Evolutionary conservation across 2,888 invertebrate species (phyloP), one percentile per base, ranked within the genome.

Genomic region (Mimas tiliae): DNA sequence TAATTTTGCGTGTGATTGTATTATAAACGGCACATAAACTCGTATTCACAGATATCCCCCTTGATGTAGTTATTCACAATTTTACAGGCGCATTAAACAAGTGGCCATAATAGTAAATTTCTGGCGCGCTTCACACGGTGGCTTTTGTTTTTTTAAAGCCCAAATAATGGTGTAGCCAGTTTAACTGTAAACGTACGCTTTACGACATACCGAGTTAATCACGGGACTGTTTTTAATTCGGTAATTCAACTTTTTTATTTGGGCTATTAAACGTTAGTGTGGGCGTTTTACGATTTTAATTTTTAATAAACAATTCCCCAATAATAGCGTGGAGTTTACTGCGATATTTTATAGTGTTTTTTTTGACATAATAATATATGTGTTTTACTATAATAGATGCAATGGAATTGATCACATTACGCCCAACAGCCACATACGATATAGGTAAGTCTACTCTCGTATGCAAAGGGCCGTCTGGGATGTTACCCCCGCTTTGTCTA

Each of bases 91-190:
- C 71, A 71, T 76, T 70, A 70, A 73, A 74, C 73, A 77, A 74
- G 74, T 72, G 68, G 72, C 73, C 72, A 78, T 76, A 70, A 74
- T 76, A 73, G 75, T 79, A 77, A 80, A 81, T 77, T 72, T 72
- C 69, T 42, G 66, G 66, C 66, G 48, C 6, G 48, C 48, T 12
- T n/a, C 38, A 9, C 38, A 38, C 38, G 68, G 65, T 65, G 68
- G 69, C 67, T 65, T 65, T 42, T 63, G 63, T 73, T 69, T 70
- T 78, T 78, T 79, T 67, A 71, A 73, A 70, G 50, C 48, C 9
- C 58, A 45, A 63, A 69, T 69, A 69, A 71, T 69, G 68, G 21
- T 71, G 71, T 72, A 70, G 67, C 34, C 69, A 53, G 58, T 71
- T 70, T 63, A 73, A 50, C 63, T 0, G 50, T 19, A 45, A 65